Evolutionary conservation across 2,113 vertebrate species (phyloP).

Genomic region (Amblyopsis rosae): DNA sequence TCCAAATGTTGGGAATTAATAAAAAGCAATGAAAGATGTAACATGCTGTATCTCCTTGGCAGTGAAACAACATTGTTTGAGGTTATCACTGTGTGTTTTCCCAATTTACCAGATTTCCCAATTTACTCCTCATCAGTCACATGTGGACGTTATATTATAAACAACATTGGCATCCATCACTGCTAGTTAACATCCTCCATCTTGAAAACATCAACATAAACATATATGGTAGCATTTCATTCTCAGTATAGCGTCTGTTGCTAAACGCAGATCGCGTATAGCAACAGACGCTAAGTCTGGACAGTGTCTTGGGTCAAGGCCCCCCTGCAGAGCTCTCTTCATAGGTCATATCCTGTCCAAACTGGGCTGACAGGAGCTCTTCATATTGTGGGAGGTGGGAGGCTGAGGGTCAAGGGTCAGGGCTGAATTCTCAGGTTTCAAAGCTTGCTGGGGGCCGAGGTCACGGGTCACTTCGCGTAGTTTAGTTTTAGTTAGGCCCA

Average conservation of each 20-base stretch:
- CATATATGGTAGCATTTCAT: conserved; percentile 40
- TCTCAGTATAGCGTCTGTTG: conserved; percentile 22
- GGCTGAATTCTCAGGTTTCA: conserved; percentile 76
- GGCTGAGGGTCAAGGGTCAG: conserved; percentile 68
- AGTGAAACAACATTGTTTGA: background rate
- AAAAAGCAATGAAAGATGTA: background rate
- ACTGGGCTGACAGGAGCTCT: conserved; percentile 36
- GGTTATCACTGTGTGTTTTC: background rate
- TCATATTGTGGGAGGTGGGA: conserved; percentile 63
- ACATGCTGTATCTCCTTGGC: background rate
- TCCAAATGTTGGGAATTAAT: background rate
- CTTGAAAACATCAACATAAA: conserved; percentile 5
- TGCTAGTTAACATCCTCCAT: background rate
- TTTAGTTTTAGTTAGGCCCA: conserved; percentile 60
- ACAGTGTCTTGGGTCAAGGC: conserved; percentile 74
- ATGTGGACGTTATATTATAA: background rate
- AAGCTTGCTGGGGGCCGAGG: conserved; percentile 63
- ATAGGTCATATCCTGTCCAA: conserved; percentile 75
- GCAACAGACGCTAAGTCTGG: conserved; percentile 74
- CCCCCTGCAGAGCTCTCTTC: conserved; percentile 63
- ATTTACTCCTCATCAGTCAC: background rate
- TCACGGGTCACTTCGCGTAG: conserved; percentile 53
- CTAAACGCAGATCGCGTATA: conserved; percentile 15
- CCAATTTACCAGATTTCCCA: background rate
- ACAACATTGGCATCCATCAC: background rate